Conservation (phyloP, 2,888 invertebrate species). For the Netelia melanura region DNA sequence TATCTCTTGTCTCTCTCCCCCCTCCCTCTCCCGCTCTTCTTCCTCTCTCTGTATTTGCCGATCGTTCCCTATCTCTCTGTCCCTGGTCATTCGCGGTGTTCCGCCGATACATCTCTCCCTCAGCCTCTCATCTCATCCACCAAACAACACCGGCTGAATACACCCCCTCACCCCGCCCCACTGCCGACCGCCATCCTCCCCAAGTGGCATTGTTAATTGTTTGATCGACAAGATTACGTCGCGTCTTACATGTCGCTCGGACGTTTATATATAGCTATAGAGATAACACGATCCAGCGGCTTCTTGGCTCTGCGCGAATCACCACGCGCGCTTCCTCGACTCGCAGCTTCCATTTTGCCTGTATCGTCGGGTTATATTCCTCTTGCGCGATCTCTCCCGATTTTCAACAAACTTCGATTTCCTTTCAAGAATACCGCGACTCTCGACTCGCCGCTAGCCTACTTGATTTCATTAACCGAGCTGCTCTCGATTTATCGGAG, state of each 20-base stretch:
- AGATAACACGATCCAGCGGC: constrained; percentile 41
- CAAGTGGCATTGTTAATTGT: constrained; percentile 83
- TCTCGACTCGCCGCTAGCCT: not conserved
- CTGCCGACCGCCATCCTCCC: constrained; percentile 61
- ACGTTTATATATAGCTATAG: constrained; percentile 66
- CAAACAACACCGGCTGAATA: constrained; percentile 39
- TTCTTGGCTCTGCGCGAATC: constrained; percentile 36
- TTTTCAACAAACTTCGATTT: constrained; percentile 18
- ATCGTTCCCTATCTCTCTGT: constrained; percentile 51
- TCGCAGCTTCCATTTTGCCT: constrained; percentile 34
- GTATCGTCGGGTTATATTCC: constrained; percentile 3
- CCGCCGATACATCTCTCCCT: constrained; percentile 65
- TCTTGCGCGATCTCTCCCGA: constrained; percentile 7
- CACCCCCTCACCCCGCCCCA: constrained; percentile 48
- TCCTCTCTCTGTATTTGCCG: constrained; percentile 33
- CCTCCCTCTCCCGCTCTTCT: constrained; percentile 17
- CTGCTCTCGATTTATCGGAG: constrained; percentile 12
- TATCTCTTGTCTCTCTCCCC: constrained; percentile 70
- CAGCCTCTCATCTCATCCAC: constrained; percentile 69
- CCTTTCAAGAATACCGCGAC: constrained; percentile 31
- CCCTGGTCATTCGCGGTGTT: constrained; percentile 35
- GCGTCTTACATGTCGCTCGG: constrained; percentile 83
- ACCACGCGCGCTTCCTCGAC: constrained; percentile 39
- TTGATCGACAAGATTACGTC: constrained; percentile 85
- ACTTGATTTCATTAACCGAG: constrained; percentile 29